Evolutionary conservation across 2,113 vertebrate species (phyloP), one percentile per base, ranked within the genome.

Genomic region (Orycteropus afer): DNA sequence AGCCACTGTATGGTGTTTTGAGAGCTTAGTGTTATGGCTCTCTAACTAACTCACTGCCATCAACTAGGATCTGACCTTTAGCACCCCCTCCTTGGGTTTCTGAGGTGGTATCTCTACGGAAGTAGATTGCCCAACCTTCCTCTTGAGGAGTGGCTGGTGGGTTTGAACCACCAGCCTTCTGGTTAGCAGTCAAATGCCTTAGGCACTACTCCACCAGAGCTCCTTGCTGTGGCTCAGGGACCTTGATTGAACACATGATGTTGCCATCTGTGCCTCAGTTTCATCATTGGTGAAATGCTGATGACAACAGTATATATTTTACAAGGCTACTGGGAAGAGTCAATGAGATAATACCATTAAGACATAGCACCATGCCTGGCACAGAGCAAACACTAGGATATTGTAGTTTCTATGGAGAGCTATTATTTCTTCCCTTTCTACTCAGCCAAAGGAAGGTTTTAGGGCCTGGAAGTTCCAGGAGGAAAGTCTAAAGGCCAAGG

Each of bases 331-430:
- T 20, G 61, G 81, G 82, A 53, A n/a, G 63, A 74, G 2, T 37
- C n/a, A 5, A 3, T 32, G 88, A 80, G 40, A 34, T 0, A 6
- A 13, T 32, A 3, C 42, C 0, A 0, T 18, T 1, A 74, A 22
- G 67, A 40, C 25, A 5, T n/a, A n/a, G n/a, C n/a, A n/a, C n/a
- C n/a, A n/a, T n/a, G 57, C 67, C 47, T 18, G 11, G n/a, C 18
- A 0, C 12, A 0, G 29, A 5, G 51, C 59, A 74, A n/a, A n/a
- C 7, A 13, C 34, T 34, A 0, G 0, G 61, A 29, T 0, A 0
- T 1, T 34, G 17, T 10, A 3, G 49, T 27, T 22, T 37, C 61
- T 69, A 4, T 5, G 22, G 55, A 14, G 2, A 5, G 40, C 7
- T 29, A 17, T 27, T 17, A 45, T 89, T 81, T 92, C 57, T 83